phyloP scores from a whole-genome alignment of 2,797 vertebrate genomes.

The Sphaeramia orbicularis region DNA sequence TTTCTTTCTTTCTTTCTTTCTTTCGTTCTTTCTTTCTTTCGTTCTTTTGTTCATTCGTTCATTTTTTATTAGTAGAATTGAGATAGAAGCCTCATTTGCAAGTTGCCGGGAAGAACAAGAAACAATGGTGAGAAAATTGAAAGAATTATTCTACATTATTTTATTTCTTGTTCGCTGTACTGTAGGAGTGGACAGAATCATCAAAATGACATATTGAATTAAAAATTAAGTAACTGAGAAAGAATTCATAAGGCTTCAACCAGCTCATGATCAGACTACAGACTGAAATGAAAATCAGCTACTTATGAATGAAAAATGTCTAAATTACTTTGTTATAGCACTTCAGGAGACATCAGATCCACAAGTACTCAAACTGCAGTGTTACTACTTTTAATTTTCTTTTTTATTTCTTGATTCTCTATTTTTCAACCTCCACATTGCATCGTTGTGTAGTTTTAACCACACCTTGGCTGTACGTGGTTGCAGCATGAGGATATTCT shows the following conservation, averaged over 20 bases:
- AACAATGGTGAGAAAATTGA: too few relatives aligned
- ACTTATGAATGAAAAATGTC: background rate
- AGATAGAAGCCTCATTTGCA: too few relatives aligned
- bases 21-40: too few relatives aligned
- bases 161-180: background rate
- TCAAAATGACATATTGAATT: background rate
- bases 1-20: too few relatives aligned
- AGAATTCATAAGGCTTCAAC: too few relatives aligned
- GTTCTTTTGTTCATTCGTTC: too few relatives aligned
- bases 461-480: background rate
- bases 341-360: conserved; percentile 23
- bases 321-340: conserved; percentile 17
- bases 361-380: conserved; percentile 4
- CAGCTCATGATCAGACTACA: too few relatives aligned
- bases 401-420: conserved; percentile 5
- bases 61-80: too few relatives aligned
- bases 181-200: background rate
- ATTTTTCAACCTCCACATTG: background rate
- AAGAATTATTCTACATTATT: background rate
- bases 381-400: conserved; percentile 8
- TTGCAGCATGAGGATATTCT: background rate
- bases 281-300: too few relatives aligned
- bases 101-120: too few relatives aligned
- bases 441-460: background rate
- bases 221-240: too few relatives aligned